Evolutionary conservation across 2,797 vertebrate genomes (phyloP).

Genomic region (Apogon talboti): DNA sequence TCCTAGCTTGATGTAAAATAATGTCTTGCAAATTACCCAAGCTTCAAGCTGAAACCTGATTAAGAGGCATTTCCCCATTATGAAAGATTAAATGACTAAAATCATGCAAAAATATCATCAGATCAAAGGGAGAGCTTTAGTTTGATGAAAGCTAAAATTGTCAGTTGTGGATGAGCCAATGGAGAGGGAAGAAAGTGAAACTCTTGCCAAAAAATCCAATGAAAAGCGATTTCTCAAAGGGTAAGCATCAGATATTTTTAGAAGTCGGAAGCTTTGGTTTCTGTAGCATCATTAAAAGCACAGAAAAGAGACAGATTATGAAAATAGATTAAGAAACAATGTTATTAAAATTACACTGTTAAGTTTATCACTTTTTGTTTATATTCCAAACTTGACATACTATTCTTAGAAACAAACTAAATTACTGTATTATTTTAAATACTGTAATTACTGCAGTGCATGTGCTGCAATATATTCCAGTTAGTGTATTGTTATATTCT

Average conservation of each 20-base stretch:
- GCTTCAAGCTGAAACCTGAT: slow-evolving; percentile 65
- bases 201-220: slow-evolving; percentile 51
- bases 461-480: neutral
- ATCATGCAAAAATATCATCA: slow-evolving; percentile 68
- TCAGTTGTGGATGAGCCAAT: slow-evolving; percentile 76
- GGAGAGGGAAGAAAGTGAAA: slow-evolving; percentile 70
- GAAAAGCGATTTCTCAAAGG: slow-evolving; percentile 51
- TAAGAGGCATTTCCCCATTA: slow-evolving; percentile 63
- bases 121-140: slow-evolving; percentile 71
- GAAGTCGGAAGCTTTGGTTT: slow-evolving; percentile 24
- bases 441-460: neutral
- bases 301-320: slow-evolving; percentile 18
- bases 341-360: neutral
- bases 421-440: too few relatives aligned
- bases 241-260: slow-evolving; percentile 47
- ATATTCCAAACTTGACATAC: too few relatives aligned
- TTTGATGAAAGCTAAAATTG: slow-evolving; percentile 70
- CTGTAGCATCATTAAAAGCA: slow-evolving; percentile 13
- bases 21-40: slow-evolving; percentile 63
- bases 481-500: neutral
- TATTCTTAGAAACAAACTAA: too few relatives aligned
- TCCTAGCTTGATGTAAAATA: slow-evolving; percentile 42
- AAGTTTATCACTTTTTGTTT: neutral
- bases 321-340: slow-evolving; percentile 12
- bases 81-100: slow-evolving; percentile 72